phyloP scores from a whole-genome alignment of 2,888 invertebrate species.

The Auanema freiburgensis region DNA sequence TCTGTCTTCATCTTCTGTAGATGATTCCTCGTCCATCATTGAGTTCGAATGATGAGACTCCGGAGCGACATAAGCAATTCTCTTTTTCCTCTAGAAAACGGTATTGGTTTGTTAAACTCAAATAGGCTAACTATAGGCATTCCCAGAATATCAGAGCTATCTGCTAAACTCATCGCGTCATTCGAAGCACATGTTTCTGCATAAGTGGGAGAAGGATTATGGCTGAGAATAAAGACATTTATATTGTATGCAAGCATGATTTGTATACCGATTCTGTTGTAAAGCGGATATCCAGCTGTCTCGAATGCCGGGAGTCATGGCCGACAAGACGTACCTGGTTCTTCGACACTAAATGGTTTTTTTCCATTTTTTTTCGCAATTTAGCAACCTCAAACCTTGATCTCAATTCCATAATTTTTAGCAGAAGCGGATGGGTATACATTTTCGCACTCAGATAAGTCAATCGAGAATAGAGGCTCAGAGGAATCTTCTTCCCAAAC shows the following conservation, averaged over 20 bases:
- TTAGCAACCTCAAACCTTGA: conserved; percentile 42
- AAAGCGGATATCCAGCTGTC: conserved; percentile 62
- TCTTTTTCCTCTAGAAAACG: conserved; percentile 54
- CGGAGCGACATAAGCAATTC: conserved; percentile 64
- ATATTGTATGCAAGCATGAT: not conserved
- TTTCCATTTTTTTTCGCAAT: not conserved
- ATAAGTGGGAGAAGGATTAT: conserved; percentile 62
- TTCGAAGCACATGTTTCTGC: conserved; percentile 48
- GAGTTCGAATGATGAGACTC: conserved; percentile 63
- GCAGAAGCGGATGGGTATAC: conserved; percentile 60
- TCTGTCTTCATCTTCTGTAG: conserved; percentile 42
- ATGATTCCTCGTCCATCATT: conserved; percentile 59
- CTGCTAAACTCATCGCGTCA: conserved; percentile 56
- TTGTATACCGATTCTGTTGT: conserved; percentile 31
- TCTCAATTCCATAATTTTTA: conserved; percentile 63
- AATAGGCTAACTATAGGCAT: conserved; percentile 20
- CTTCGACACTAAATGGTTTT: conserved; percentile 45
- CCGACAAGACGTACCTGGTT: conserved; percentile 57
- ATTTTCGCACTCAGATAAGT: conserved; percentile 60
- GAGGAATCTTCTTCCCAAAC: conserved; percentile 63
- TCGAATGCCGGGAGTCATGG: conserved; percentile 64
- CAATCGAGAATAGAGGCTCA: conserved; percentile 54
- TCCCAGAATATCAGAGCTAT: conserved; percentile 54
- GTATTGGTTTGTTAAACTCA: not conserved
- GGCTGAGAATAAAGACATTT: conserved; percentile 6